Evolutionary conservation across 2,797 vertebrate genomes (phyloP).

Genomic region (Pampus argenteus): DNA sequence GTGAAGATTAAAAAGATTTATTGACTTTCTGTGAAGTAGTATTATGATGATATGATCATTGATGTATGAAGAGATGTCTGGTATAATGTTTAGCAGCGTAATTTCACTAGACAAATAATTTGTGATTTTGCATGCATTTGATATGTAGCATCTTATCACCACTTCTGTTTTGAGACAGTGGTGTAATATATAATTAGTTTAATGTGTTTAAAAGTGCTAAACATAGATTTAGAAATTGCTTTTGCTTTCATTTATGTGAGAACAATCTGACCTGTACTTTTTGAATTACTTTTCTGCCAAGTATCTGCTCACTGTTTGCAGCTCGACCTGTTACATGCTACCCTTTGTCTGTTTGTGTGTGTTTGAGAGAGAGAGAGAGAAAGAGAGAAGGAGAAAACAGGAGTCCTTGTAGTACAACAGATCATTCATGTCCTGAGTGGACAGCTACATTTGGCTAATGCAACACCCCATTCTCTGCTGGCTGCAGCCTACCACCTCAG

Average conservation of each 20-base stretch:
- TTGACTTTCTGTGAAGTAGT: not conserved
- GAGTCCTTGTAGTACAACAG: constrained; percentile 71
- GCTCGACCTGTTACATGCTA: constrained; percentile 39
- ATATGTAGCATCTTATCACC: constrained; percentile 10
- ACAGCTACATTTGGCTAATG: constrained; percentile 81
- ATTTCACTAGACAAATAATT: not conserved
- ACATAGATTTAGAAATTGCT: constrained; percentile 35
- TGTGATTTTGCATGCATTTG: not conserved
- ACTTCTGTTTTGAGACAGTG: constrained; percentile 23
- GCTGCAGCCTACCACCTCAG: constrained; percentile 64
- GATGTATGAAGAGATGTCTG: not conserved
- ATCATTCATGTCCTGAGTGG: constrained; percentile 76
- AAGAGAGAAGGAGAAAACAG: constrained; percentile 2
- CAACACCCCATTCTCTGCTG: constrained; percentile 61
- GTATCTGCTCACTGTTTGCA: constrained; percentile 35
- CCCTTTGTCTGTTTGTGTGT: constrained; percentile 13
- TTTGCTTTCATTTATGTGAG: constrained; percentile 14
- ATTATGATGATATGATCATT: not conserved
- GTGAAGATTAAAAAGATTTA: not conserved
- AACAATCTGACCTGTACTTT: constrained; percentile 53
- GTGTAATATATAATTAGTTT: constrained; percentile 47
- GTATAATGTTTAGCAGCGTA: not conserved
- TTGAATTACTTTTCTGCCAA: constrained; percentile 49
- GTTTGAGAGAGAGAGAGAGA: constrained; percentile 8
- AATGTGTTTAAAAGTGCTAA: constrained; percentile 50